These are phyloP conservation scores for Psephotus haematonotus DNA, from an alignment of 2,113 vertebrate genomes.

Conservation along the genomic window DNA sequence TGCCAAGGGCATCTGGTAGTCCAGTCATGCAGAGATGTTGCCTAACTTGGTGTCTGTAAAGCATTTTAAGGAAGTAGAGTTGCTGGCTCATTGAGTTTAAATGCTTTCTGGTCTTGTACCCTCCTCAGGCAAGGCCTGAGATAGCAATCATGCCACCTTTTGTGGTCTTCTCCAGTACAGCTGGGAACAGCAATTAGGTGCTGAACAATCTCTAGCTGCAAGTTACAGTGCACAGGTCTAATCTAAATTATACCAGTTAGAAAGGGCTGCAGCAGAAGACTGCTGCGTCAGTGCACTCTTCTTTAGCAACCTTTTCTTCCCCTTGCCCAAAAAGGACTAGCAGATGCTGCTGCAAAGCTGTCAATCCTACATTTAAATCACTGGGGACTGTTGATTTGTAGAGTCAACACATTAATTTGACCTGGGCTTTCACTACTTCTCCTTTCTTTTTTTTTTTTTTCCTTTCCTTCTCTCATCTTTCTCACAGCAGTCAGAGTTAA, in stretches of 20 bases:
- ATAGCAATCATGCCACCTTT: neutral
- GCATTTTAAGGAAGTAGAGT: neutral
- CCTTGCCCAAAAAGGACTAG: neutral
- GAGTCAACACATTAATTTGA: neutral
- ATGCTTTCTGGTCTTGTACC: neutral
- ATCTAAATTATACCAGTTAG: neutral
- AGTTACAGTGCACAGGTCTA: neutral
- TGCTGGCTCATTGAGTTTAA: neutral
- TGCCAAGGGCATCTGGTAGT: neutral
- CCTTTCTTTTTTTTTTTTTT: accelerated
- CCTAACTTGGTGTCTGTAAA: neutral
- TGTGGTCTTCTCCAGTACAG: neutral
- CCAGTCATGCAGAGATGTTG: neutral
- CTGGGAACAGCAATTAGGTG: neutral
- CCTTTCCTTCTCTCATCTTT: accelerated
- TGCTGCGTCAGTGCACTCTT: neutral
- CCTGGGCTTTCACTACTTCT: neutral
- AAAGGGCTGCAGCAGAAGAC: neutral
- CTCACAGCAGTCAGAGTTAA: constrained; percentile 71
- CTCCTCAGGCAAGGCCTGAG: neutral
- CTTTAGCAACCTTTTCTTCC: neutral
- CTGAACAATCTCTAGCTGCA: accelerated
- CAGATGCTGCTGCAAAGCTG: neutral
- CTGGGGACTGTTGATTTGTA: neutral
- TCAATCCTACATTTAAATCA: neutral